These are phyloP conservation scores for Meiosimyza decipiens DNA, from an alignment of 2,888 invertebrate species.

Conservation along the genomic window DNA sequence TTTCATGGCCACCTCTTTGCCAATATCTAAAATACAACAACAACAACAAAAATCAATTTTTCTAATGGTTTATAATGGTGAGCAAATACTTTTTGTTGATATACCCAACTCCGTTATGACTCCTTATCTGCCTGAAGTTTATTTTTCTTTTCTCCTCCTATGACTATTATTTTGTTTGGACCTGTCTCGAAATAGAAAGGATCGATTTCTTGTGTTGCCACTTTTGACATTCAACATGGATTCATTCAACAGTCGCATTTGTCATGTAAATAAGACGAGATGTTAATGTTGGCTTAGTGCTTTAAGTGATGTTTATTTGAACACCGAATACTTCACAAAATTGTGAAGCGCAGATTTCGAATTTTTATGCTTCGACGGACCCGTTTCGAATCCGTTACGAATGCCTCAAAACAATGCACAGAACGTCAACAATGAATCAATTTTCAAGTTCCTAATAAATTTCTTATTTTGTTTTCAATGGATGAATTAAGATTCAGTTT, in stretches of 20 bases:
- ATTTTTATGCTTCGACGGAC: no score
- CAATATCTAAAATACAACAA: background rate
- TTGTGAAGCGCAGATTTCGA: no score
- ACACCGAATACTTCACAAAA: no score
- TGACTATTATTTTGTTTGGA: background rate
- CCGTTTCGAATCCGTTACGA: no score
- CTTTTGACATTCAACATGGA: conserved; percentile 31
- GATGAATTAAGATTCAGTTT: no score
- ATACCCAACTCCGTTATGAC: background rate
- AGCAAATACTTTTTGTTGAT: background rate
- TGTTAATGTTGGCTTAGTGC: no score
- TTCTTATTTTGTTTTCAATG: no score
- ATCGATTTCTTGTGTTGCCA: conserved; percentile 27
- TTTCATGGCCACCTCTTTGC: conserved; percentile 11
- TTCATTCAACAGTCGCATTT: conserved; percentile 13
- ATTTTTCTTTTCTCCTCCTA: background rate
- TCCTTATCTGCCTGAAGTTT: background rate
- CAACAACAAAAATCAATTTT: conserved; percentile 36
- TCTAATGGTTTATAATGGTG: conserved; percentile 32
- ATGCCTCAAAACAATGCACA: no score
- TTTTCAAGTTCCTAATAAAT: no score
- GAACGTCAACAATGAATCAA: no score
- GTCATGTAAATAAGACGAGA: background rate
- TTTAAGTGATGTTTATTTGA: no score
- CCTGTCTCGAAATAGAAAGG: background rate